Evolutionary conservation across 2,797 vertebrate genomes (phyloP), one percentile per base, ranked within the genome.

Genomic region (Emys orbicularis): DNA sequence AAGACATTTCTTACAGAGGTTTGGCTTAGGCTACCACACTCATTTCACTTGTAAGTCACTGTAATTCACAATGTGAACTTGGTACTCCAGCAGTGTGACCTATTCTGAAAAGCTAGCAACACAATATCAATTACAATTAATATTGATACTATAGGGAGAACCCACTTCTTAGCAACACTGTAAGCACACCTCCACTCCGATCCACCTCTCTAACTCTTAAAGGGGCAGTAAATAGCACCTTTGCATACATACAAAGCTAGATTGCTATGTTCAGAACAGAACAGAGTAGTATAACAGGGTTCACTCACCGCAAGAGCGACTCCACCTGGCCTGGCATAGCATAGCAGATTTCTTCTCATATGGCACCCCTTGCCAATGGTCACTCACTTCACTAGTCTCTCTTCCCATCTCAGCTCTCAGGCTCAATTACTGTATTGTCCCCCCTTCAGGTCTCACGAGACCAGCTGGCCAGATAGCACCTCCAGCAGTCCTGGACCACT

Each of bases 111-210:
- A 41, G 37, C 37, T 25, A 41, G 7, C 61, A 65, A 16, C 11
- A 76, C 2, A 81, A 7, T 47, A 54, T 44, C 7, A 44, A 44
- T 44, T 44, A 44, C 44, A 44, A 44, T 44, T 8, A 81, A 7
- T 47, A 54, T 1, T 44, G n/a, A 3, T 9, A 16, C 47, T 4
- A 37, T 0, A 47, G 27, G 25, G 47, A 47, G 15, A 79, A 86
- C n/a, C 44, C 79, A 6, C 2, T 1, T 27, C 52, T 61, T n/a
- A 12, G 5, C 49, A 50, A 52, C 9, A 52, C 18, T 19, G 76
- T 27, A 41, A 79, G 3, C 3, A 12, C 8, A 87, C 11, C 41
- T 65, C 88, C 27, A 29, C 1, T 25, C 61, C 65, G 81, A 56
- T 41, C 41, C 84, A 10, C 3, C 18, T 89, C 56, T 5, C 2